Evolutionary conservation across 2,888 invertebrate genomes (phyloP).

Genomic region (Brachyptera putata): DNA sequence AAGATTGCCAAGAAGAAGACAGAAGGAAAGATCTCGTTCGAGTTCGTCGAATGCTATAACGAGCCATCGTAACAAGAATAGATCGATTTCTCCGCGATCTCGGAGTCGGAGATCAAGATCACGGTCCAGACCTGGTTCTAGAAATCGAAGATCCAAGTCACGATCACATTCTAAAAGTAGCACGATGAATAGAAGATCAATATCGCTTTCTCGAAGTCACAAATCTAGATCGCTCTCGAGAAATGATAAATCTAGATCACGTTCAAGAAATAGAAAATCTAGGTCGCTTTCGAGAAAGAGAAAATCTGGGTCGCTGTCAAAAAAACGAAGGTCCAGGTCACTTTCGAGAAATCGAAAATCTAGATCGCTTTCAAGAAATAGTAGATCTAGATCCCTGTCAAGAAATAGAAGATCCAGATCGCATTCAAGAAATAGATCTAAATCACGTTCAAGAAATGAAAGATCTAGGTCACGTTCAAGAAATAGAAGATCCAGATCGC

Average conservation of each 20-base stretch:
- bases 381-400: not conserved
- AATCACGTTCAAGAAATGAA: no score
- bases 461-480: conserved; percentile 1
- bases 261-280: not conserved
- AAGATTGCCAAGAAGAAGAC: no score
- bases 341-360: not conserved
- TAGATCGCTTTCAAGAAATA: not conserved
- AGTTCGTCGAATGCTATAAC: no score
- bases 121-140: no score
- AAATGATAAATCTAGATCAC: not conserved
- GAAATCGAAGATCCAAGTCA: no score
- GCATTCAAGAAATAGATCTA: no score
- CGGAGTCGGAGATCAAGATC: no score
- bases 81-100: no score
- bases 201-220: not conserved
- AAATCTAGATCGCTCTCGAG: not conserved
- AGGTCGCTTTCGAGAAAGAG: not conserved
- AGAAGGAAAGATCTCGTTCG: no score
- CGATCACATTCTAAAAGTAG: no score
- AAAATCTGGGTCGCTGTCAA: not conserved
- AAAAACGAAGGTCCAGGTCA: not conserved
- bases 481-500: not conserved
- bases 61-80: no score
- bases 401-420: not conserved
- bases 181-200: not conserved